phyloP scores from a whole-genome alignment of 2,113 vertebrate species.

The Oceanodroma tethys region DNA sequence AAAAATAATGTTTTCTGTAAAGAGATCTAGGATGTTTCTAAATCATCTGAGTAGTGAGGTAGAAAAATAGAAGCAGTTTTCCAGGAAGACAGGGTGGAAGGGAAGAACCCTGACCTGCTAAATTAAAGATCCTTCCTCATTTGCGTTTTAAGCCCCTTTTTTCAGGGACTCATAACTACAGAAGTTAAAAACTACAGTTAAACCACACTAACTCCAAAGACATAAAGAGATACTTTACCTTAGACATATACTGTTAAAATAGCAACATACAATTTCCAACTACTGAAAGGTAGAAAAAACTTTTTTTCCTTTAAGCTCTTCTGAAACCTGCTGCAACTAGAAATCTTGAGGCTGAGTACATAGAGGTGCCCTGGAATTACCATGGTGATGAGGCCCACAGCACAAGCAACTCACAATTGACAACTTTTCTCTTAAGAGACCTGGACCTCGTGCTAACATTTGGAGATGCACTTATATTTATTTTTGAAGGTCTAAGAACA shows the following conservation, averaged over 20 bases:
- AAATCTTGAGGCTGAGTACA: background rate
- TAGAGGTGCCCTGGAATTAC: background rate
- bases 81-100: background rate
- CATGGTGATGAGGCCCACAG: background rate
- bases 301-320: background rate
- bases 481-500: background rate
- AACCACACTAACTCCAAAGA: background rate
- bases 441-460: background rate
- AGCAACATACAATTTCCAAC: background rate
- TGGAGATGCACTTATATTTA: background rate
- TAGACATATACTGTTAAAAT: background rate
- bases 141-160: background rate
- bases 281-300: background rate
- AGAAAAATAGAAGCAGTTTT: background rate
- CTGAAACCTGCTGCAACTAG: background rate
- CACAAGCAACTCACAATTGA: background rate
- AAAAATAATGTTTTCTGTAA: background rate
- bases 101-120: background rate
- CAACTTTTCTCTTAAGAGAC: background rate
- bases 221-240: background rate
- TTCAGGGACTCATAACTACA: background rate
- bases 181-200: background rate
- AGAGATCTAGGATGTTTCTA: background rate
- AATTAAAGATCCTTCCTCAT: background rate
- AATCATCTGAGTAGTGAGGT: background rate